These are phyloP conservation scores for Neodon shergylaensis DNA, from an alignment of 2,113 vertebrate genomes.

Conservation along the genomic window DNA sequence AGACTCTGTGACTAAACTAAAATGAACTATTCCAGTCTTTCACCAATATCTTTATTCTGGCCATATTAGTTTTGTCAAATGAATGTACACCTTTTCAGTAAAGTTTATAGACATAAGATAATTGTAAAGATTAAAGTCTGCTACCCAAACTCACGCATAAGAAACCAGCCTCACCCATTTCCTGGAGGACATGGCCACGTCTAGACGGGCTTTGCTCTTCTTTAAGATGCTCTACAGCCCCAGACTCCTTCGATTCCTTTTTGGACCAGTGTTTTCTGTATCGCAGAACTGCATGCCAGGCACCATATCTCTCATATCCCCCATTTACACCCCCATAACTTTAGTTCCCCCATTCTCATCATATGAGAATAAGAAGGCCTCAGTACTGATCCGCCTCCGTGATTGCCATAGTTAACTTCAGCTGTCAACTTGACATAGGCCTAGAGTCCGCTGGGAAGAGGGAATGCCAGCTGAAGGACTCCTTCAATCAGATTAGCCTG, in stretches of 20 bases:
- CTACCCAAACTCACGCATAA: background rate
- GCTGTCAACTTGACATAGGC: background rate
- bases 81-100: background rate
- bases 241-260: accelerated
- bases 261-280: background rate
- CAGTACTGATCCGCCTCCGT: background rate
- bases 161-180: background rate
- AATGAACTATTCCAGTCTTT: background rate
- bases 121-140: background rate
- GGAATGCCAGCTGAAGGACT: background rate
- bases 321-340: background rate
- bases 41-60: background rate
- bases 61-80: background rate
- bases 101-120: background rate
- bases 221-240: background rate
- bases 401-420: background rate
- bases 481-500: background rate
- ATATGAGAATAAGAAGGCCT: background rate
- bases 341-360: background rate
- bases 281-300: background rate
- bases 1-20: background rate
- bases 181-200: too few species aligned
- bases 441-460: background rate
- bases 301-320: background rate
- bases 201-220: background rate